Evolutionary conservation across 1,140 invertebrate genomes (phyloP), one percentile per base, ranked within the genome.

Genomic region (Leptopilina clavipes): DNA sequence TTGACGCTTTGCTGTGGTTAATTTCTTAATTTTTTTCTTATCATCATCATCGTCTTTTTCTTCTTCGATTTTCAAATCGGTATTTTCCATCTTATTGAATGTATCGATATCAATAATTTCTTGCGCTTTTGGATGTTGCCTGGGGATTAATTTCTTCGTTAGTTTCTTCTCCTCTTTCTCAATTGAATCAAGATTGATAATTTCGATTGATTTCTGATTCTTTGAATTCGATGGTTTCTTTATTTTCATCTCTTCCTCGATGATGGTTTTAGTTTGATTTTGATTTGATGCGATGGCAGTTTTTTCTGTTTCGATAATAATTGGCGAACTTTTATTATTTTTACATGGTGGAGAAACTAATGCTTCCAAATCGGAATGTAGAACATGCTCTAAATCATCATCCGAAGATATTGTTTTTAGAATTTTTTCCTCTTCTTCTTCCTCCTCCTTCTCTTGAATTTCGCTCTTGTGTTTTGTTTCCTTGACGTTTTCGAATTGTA

Each of bases 371-470:
- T 79, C 78, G 3, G 86, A 85, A 11, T 84, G 80, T 10, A 82
- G 80, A 5, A 89, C 79, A 25, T 90, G 88, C 18, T 88, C 88
- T 8, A 90, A 12, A 54, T 89, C 88, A 1, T 90, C 89, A 19
- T 89, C 88, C 0, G 87, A 89, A 0, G 83, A 85, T n/a, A 1
- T 79, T 70, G 9, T 44, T 65, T 65, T 65, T 12, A n/a, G 22
- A 3, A 65, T 9, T 14, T 65, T 59, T 25, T 59, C 48, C 17
- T 59, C 56, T 25, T 59, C 11, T n/a, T n/a, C n/a, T n/a, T n/a
- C n/a, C n/a, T n/a, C n/a, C 11, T 25, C 22, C 6, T 22, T 7
- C 14, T 10, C 3, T 12, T 19, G 8, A 12, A 14, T 25, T 65
- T 25, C 9, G 14, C n/a, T n/a, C n/a, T n/a, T n/a, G n/a, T n/a